Evolutionary conservation across 2,888 invertebrate genomes (phyloP).

Genomic region (Pocota personata): DNA sequence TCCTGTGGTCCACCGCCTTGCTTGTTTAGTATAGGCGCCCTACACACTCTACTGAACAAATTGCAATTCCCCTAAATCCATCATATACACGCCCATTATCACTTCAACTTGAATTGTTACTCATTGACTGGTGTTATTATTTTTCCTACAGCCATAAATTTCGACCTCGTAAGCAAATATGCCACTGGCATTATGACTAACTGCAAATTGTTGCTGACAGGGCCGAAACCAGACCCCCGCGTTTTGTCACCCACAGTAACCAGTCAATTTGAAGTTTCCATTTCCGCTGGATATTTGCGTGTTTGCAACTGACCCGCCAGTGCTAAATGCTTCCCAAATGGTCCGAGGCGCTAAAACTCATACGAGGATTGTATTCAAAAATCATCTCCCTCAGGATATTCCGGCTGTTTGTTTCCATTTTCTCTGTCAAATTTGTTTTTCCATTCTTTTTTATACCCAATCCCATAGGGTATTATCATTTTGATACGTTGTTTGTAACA

Average conservation of each 20-base stretch:
- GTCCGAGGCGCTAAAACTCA: slow-evolving; percentile 4
- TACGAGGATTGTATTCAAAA: background rate
- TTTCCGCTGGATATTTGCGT: slow-evolving; percentile 41
- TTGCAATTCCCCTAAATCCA: background rate
- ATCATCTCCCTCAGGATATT: slow-evolving; percentile 11
- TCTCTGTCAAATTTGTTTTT: background rate
- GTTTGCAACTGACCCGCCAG: slow-evolving; percentile 10
- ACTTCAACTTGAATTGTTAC: slow-evolving; percentile 26
- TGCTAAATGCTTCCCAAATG: slow-evolving; percentile 24
- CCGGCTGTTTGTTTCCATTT: slow-evolving; percentile 25
- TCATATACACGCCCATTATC: slow-evolving; percentile 25
- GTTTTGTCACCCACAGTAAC: slow-evolving; percentile 32
- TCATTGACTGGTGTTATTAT: slow-evolving; percentile 23
- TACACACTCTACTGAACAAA: background rate
- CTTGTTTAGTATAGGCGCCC: too few species aligned
- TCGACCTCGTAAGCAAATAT: slow-evolving; percentile 2
- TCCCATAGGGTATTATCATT: too few species aligned
- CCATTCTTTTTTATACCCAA: too few species aligned
- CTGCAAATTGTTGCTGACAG: slow-evolving; percentile 44
- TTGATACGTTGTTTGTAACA: too few species aligned
- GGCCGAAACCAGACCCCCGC: slow-evolving; percentile 7
- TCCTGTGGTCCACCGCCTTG: too few species aligned
- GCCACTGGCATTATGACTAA: slow-evolving; percentile 44
- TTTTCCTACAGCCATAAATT: slow-evolving; percentile 3
- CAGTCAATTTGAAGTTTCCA: slow-evolving; percentile 39